Base-by-base conservation (phyloP, 2,113 vertebrate genomes). In the Carollia perspicillata region DNA sequence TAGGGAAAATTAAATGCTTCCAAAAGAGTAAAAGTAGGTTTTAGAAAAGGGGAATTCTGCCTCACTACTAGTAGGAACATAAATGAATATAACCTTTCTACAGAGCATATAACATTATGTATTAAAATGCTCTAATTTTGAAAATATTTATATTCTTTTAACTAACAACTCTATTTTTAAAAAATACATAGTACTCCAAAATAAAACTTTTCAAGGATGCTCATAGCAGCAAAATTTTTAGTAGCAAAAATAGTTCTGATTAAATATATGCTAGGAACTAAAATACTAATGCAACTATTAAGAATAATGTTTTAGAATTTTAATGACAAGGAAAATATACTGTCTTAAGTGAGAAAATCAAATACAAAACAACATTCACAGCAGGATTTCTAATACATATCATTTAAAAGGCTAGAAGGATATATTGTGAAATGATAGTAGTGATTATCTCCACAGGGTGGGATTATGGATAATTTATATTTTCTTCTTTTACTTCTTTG, bases 251-350 rank as follows among this genome's bases (percentile, higher is more conserved):
- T n/a, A 68, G 23, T 40, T 81, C 55, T 86, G 87, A 95, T 87
- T 89, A 81, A 90, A 83, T 92, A 90, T 87, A 87, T 80, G 22
- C 65, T 84, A 80, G 85, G 40, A 95, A 77, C 80, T 71, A 90
- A 95, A 94, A 96, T 90, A 84, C 18, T 71, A 75, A 51, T 81
- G 58, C 33, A 90, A 92, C 95, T 35, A 84, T 78, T 87, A 86
- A 92, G 71, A 88, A 84, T 92, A 83, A 90, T 72, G 53, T 66
- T 94, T 96, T 94, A 58, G 65, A 95, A 88, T 84, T 93, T 90
- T 95, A 88, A 90, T 71, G 81, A 85, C 71, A 88, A 94, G 80
- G 35, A 68, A 84, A 96, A 94, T n/a, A 75, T 77, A 84, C 18
- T 37, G 63, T 78, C 26, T 79, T 88, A 90, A n/a, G 40, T 90